These are phyloP conservation scores for Ciconia maguari DNA, from an alignment of 2,113 vertebrate species.

Conservation along the genomic window DNA sequence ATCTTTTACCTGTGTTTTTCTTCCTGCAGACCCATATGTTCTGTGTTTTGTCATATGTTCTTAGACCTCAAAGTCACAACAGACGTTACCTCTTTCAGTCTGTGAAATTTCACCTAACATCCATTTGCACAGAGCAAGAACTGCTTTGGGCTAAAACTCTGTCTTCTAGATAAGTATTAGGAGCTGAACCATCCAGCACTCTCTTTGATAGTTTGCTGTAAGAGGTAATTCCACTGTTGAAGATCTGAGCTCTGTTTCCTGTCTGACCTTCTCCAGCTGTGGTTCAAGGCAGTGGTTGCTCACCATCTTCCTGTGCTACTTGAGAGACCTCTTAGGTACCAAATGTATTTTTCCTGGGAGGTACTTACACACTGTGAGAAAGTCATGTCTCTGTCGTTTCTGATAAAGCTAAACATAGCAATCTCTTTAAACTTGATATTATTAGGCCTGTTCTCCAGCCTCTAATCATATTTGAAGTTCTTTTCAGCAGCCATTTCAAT, in stretches of 20 bases:
- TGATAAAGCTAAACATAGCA: not conserved
- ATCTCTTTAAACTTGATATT: not conserved
- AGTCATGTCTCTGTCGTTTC: not conserved
- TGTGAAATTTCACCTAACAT: not conserved
- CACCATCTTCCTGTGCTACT: not conserved
- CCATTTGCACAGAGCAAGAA: not conserved
- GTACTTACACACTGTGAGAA: not conserved
- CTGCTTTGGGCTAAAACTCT: not conserved
- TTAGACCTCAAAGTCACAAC: not conserved
- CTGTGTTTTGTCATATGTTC: not conserved
- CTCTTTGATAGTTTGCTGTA: not conserved
- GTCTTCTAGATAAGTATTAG: not conserved
- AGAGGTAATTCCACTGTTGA: not conserved
- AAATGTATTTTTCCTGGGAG: not conserved
- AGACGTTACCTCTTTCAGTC: not conserved
- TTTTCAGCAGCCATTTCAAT: not conserved
- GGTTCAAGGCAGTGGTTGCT: not conserved
- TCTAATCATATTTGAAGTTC: not conserved
- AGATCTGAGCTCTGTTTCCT: not conserved
- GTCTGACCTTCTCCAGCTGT: not conserved
- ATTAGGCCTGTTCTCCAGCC: not conserved
- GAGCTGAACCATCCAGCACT: not conserved
- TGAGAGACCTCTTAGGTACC: not conserved
- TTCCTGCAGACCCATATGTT: not conserved
- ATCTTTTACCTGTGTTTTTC: not conserved